Conservation (phyloP, 1,140 invertebrate species). For the Pachypeltis micranthus region DNA sequence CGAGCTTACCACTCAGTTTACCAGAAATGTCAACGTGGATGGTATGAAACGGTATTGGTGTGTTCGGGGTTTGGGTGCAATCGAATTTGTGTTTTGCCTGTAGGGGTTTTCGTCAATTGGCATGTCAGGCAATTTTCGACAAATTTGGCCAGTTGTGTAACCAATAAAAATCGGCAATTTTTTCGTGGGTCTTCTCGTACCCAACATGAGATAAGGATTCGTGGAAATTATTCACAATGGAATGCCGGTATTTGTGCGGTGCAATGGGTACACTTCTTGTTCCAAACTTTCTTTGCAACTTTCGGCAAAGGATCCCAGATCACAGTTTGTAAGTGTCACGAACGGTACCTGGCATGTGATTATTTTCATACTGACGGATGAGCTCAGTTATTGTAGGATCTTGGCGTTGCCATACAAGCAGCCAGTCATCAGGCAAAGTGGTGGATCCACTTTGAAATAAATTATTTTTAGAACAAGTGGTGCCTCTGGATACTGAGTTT, state of each 20-base stretch:
- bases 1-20: constrained; percentile 12
- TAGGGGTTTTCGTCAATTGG: constrained; percentile 5
- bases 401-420: constrained; percentile 22
- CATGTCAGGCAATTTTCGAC: constrained; percentile 16
- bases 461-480: too few relatives aligned
- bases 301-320: constrained; percentile 26
- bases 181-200: constrained; percentile 4
- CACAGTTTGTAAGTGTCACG: constrained; percentile 26
- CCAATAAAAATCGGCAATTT: constrained; percentile 12
- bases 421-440: constrained; percentile 24
- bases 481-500: too few relatives aligned
- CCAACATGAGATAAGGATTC: constrained; percentile 16
- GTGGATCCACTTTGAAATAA: too few relatives aligned
- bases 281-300: constrained; percentile 24
- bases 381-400: constrained; percentile 23
- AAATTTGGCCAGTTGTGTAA: constrained; percentile 14
- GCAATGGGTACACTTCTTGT: constrained; percentile 30
- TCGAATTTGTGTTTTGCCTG: constrained; percentile 10
- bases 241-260: constrained; percentile 28
- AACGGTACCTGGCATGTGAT: constrained; percentile 24
- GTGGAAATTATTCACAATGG: constrained; percentile 32
- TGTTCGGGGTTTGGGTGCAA: constrained; percentile 11
- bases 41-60: neutral
- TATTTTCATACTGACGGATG: constrained; percentile 9
- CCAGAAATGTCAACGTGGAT: constrained; percentile 14